Evolutionary conservation across 1,140 invertebrate genomes (phyloP).

Genomic region (Hylyphantes graminicola): DNA sequence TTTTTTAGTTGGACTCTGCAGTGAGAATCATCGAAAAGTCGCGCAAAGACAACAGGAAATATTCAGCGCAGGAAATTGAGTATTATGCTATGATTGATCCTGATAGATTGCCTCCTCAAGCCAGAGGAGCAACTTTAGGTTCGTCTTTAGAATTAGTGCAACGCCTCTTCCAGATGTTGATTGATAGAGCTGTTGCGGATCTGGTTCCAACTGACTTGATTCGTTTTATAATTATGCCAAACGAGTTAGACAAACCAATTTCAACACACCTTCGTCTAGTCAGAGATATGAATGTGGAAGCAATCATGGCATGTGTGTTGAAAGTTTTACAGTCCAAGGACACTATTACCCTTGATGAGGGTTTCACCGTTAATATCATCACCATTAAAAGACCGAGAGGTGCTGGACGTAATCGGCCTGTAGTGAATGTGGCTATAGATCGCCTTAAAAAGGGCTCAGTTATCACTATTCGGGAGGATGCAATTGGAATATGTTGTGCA

Average conservation of each 20-base stretch:
- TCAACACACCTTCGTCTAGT: neutral
- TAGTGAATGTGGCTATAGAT: neutral
- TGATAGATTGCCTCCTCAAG: neutral
- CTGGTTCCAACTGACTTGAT: neutral
- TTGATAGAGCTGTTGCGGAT: neutral
- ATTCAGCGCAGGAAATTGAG: neutral
- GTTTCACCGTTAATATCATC: neutral
- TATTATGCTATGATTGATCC: neutral
- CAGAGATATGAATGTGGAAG: neutral
- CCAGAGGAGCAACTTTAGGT: neutral
- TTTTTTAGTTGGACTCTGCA: neutral
- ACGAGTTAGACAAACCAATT: slow-evolving; percentile 7
- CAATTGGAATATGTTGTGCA: neutral
- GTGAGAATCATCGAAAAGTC: neutral
- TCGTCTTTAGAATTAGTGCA: neutral
- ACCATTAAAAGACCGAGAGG: neutral
- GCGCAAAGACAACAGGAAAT: neutral
- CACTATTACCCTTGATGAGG: neutral
- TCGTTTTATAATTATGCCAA: neutral
- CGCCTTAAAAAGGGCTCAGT: neutral
- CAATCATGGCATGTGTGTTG: neutral
- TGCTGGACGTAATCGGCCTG: neutral
- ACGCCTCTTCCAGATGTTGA: neutral
- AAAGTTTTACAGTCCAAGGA: slow-evolving; percentile 14
- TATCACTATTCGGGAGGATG: neutral